Evolutionary conservation across 2,797 vertebrate genomes (phyloP).

Genomic region (Cynopterus sphinx): DNA sequence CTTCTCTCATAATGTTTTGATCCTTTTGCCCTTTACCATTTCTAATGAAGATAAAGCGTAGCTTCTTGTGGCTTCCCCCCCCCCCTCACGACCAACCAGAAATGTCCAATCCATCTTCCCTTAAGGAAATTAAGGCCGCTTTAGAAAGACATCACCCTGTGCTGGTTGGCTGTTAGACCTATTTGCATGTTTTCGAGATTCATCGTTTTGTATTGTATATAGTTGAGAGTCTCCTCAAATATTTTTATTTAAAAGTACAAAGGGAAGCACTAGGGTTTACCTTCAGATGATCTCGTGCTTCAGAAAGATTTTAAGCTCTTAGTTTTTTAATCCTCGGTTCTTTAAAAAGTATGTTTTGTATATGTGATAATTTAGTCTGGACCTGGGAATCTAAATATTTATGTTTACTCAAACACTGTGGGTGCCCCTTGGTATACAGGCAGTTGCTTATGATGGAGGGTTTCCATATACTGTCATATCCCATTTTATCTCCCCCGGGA

Average conservation of each 20-base stretch:
- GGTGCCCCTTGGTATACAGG: constrained; percentile 36
- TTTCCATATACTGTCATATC: constrained; percentile 63
- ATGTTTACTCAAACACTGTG: constrained; percentile 16
- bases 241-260: constrained; percentile 61
- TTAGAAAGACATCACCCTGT: constrained; percentile 76
- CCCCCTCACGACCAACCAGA: constrained; percentile 60
- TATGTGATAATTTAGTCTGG: constrained; percentile 58
- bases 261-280: constrained; percentile 16
- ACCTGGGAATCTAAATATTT: constrained; percentile 53
- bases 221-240: constrained; percentile 39
- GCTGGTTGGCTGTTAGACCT: constrained; percentile 65
- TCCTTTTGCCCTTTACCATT: constrained; percentile 76
- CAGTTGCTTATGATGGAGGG: constrained; percentile 51
- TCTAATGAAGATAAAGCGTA: constrained; percentile 82
- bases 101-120: constrained; percentile 75
- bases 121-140: constrained; percentile 81
- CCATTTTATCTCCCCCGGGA: not conserved
- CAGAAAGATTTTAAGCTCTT: constrained; percentile 31
- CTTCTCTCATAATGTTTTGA: constrained; percentile 40
- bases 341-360: constrained; percentile 66
- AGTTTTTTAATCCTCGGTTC: constrained; percentile 10
- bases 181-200: constrained; percentile 63
- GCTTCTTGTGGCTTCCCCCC: constrained; percentile 57
- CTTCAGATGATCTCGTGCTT: not conserved
- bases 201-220: constrained; percentile 46